Evolutionary conservation across 2,888 invertebrate genomes (phyloP).

Genomic region (Allolobophora icterica): DNA sequence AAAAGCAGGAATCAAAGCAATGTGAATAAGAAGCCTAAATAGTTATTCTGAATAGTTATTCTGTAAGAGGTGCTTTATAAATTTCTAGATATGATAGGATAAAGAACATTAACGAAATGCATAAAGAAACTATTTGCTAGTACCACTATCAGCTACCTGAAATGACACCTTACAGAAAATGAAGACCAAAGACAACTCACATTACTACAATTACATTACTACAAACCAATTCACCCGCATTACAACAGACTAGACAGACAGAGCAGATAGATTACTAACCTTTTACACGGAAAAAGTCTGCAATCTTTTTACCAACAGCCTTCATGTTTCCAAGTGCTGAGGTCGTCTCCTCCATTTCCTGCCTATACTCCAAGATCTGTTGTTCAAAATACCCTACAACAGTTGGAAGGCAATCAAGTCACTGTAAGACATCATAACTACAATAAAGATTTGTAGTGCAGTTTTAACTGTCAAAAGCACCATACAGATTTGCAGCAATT

Average conservation of each 20-base stretch:
- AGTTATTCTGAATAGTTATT: too few species aligned
- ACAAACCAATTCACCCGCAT: neutral
- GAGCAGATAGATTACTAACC: conserved; percentile 23
- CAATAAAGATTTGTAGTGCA: too few species aligned
- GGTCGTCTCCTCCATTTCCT: conserved; percentile 48
- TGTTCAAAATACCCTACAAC: conserved; percentile 53
- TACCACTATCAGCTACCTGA: neutral
- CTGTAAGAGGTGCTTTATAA: too few species aligned
- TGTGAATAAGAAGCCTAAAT: too few species aligned
- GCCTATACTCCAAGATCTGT: conserved; percentile 50
- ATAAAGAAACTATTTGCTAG: too few species aligned
- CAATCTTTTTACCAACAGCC: conserved; percentile 50
- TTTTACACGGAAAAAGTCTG: conserved; percentile 42
- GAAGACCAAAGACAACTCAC: neutral
- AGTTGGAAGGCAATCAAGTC: too few species aligned
- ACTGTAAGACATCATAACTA: too few species aligned
- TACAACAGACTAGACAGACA: neutral
- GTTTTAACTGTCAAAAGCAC: too few species aligned
- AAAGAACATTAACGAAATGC: too few species aligned
- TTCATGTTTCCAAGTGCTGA: conserved; percentile 49
- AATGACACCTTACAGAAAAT: neutral
- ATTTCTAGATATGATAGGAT: too few species aligned
- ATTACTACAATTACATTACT: neutral
- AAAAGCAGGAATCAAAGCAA: too few species aligned
- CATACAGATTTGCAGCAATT: too few species aligned